Conservation (phyloP, 2,113 vertebrate species). For the Menura novaehollandiae region DNA sequence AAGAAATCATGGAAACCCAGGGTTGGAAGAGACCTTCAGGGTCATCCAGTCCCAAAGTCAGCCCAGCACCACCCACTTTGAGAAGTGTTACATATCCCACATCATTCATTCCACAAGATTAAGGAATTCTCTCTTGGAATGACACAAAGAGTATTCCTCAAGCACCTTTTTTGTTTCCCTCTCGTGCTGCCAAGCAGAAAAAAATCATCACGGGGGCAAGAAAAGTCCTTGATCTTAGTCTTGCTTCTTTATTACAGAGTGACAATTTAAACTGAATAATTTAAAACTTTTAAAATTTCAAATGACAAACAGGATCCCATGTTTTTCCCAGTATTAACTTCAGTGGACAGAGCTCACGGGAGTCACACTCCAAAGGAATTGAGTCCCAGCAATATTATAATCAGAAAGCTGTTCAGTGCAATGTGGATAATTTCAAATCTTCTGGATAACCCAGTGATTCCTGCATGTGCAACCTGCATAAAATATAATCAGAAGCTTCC, state of each 20-base stretch:
- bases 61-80: not conserved
- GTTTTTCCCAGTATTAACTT: not conserved
- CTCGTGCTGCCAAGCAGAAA: not conserved
- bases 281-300: not conserved
- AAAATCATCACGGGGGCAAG: not conserved
- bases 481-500: not conserved
- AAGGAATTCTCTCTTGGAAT: not conserved
- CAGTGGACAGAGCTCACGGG: not conserved
- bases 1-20: not conserved
- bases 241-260: not conserved
- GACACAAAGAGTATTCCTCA: not conserved
- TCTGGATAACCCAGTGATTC: not conserved
- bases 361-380: not conserved
- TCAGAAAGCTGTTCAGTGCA: not conserved
- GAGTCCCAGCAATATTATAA: not conserved
- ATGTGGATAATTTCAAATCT: not conserved
- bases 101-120: not conserved
- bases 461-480: not conserved
- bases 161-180: not conserved
- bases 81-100: not conserved
- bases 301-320: not conserved
- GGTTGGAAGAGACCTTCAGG: not conserved
- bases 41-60: not conserved
- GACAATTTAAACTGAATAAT: not conserved
- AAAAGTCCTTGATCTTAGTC: not conserved